Evolutionary conservation across 2,113 vertebrate species (phyloP).

Genomic region (Gila orcuttii): DNA sequence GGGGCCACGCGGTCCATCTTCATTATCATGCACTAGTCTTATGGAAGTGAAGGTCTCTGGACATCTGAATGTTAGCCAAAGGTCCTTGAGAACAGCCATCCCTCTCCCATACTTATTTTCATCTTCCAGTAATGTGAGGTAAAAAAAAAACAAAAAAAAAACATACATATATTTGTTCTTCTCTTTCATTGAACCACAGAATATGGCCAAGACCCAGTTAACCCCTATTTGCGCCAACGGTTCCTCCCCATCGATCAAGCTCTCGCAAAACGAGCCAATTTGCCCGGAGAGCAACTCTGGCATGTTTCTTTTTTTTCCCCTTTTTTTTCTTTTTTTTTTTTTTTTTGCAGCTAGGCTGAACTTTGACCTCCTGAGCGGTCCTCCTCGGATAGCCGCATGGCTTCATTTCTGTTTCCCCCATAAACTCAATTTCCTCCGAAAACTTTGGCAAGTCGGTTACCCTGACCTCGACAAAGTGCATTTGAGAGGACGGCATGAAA

Average conservation of each 20-base stretch:
- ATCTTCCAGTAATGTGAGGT: conserved; percentile 56
- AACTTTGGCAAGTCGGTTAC: conserved; percentile 16
- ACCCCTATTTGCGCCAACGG: conserved; percentile 71
- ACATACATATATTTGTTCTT: conserved; percentile 62
- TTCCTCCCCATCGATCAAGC: conserved; percentile 72
- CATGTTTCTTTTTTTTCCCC: not conserved
- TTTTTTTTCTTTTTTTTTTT: not conserved
- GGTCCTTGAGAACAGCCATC: conserved; percentile 47
- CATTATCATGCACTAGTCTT: conserved; percentile 48
- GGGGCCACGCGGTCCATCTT: conserved; percentile 50
- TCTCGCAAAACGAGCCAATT: conserved; percentile 42
- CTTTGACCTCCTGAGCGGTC: conserved; percentile 33
- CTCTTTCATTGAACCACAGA: conserved; percentile 54
- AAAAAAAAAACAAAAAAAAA: conserved; percentile 61
- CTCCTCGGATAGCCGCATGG: not conserved
- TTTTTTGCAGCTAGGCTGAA: not conserved
- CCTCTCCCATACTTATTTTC: conserved; percentile 56
- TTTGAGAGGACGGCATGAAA: conserved; percentile 16
- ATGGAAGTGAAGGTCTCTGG: conserved; percentile 42
- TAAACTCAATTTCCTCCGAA: conserved; percentile 8
- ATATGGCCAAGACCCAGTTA: conserved; percentile 59
- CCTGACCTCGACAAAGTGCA: conserved; percentile 7
- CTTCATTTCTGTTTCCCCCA: not conserved
- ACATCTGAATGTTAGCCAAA: conserved; percentile 50
- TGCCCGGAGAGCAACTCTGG: conserved; percentile 28